Percentiles rank a stretch among this genome's conserved stretches.
phyloP scores from a whole-genome alignment of 2,113 vertebrate species.

The Actenoides lindsayi region DNA sequence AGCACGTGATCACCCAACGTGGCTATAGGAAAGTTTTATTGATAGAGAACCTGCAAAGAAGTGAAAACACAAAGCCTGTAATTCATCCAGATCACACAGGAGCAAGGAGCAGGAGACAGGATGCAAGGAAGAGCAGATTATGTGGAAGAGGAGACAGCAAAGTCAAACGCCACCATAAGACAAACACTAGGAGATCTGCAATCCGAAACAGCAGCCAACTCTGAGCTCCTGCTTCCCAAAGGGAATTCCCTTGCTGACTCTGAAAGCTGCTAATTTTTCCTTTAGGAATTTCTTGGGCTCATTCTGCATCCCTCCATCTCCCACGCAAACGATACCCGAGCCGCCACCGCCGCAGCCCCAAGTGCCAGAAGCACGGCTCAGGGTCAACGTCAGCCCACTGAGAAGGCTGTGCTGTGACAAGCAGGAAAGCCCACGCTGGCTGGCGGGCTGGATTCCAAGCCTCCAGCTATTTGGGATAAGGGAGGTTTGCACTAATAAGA shows the following conservation, averaged over 20 bases:
- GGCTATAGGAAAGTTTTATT: background rate
- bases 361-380: background rate
- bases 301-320: background rate
- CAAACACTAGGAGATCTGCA: background rate
- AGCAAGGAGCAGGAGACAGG: background rate
- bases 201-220: background rate
- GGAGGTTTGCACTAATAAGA: slow-evolving; percentile 7
- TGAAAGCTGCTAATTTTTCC: background rate
- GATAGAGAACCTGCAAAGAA: background rate
- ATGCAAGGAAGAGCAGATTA: background rate
- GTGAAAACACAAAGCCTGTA: background rate
- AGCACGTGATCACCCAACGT: background rate
- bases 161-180: background rate
- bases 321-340: rapidly evolving
- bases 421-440: background rate
- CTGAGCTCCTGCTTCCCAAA: background rate
- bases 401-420: background rate
- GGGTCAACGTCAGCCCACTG: background rate
- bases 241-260: background rate
- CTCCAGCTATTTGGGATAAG: slow-evolving; percentile 12
- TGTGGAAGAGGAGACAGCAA: background rate
- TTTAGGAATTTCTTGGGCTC: background rate
- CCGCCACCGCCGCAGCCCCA: background rate
- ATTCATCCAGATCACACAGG: background rate
- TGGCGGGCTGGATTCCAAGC: background rate